Evolutionary conservation across 2,113 vertebrate species (phyloP).

Genomic region (Pomatorhinus ruficollis): DNA sequence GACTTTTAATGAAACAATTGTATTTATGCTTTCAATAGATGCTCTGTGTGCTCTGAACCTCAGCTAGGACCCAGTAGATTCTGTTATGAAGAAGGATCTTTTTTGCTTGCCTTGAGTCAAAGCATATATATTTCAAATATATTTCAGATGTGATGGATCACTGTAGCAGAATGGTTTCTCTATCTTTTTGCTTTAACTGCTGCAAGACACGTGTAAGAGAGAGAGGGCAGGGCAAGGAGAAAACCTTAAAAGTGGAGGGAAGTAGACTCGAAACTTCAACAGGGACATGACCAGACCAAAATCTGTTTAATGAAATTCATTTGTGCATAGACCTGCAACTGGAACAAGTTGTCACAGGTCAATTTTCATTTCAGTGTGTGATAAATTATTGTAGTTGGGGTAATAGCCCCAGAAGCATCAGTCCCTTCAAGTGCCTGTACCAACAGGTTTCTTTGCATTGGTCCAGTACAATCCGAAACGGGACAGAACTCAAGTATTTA

Average conservation of each 20-base stretch:
- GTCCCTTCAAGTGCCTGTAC: not conserved
- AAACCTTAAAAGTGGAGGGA: not conserved
- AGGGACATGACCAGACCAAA: not conserved
- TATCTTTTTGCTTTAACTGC: not conserved
- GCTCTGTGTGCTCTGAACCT: not conserved
- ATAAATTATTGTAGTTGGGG: not conserved
- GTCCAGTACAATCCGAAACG: not conserved
- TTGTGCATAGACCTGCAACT: not conserved
- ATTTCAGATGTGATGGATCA: not conserved
- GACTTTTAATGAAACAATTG: not conserved
- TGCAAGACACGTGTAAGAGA: not conserved
- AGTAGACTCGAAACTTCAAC: not conserved
- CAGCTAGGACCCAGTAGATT: not conserved
- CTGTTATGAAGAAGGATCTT: not conserved
- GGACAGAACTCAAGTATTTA: not conserved
- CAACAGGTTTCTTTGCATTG: not conserved
- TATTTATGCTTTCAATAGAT: not conserved
- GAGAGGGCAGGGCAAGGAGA: not conserved
- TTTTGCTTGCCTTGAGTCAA: not conserved
- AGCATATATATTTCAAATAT: not conserved
- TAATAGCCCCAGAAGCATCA: not conserved
- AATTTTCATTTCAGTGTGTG: not conserved
- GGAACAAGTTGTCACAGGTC: not conserved
- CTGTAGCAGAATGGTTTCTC: not conserved
- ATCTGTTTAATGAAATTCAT: not conserved